Evolutionary conservation across 2,888 invertebrate species (phyloP).

Genomic region (Tenthredo notha): DNA sequence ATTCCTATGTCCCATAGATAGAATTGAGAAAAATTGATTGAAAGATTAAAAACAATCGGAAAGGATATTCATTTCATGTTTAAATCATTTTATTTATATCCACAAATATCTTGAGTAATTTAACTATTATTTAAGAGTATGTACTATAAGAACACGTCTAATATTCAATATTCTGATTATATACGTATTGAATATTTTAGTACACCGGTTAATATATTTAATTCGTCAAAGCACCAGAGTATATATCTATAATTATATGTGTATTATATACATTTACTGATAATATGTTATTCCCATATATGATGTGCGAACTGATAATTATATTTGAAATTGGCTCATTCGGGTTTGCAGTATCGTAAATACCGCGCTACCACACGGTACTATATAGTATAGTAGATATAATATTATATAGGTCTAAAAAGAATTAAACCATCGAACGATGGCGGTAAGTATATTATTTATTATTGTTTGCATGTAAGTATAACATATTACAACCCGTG

Average conservation of each 20-base stretch:
- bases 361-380: not conserved
- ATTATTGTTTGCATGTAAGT: not conserved
- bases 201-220: not conserved
- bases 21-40: not conserved
- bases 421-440: not conserved
- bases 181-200: not conserved
- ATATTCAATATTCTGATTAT: not conserved
- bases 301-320: constrained; percentile 23
- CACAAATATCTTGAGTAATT: not conserved
- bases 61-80: not conserved
- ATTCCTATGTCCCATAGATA: not conserved
- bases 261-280: not conserved
- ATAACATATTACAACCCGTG: not conserved
- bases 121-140: not conserved
- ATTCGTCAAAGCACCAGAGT: not conserved
- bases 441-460: not conserved
- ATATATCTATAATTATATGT: not conserved
- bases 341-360: not conserved
- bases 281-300: not conserved
- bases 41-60: not conserved
- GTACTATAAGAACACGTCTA: not conserved
- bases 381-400: not conserved
- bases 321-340: constrained; percentile 40
- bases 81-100: not conserved
- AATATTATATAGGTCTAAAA: not conserved